These are phyloP conservation scores for Diabrotica balteata DNA, from an alignment of 2,888 invertebrate species.

Conservation along the genomic window DNA sequence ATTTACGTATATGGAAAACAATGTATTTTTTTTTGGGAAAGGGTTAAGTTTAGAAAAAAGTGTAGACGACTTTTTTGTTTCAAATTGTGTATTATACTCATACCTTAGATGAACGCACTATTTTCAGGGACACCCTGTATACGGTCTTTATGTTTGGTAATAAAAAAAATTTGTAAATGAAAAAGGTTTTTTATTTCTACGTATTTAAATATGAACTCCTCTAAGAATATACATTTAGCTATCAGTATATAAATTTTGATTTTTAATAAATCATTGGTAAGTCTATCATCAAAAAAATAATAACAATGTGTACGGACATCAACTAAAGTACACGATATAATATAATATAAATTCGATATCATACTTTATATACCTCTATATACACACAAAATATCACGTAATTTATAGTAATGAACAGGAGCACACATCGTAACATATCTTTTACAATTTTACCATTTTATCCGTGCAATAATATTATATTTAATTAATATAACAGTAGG, in stretches of 20 bases:
- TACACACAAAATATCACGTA: slow-evolving; percentile 29
- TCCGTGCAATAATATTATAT: too few species aligned
- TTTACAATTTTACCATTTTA: too few species aligned
- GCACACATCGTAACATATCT: neutral
- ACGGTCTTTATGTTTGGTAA: too few species aligned
- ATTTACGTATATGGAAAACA: too few species aligned
- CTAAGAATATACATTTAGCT: slow-evolving; percentile 21
- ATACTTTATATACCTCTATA: slow-evolving; percentile 14
- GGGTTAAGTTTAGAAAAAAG: too few species aligned
- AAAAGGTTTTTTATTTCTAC: slow-evolving; percentile 13
- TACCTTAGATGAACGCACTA: too few species aligned
- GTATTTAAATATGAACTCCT: slow-evolving; percentile 21
- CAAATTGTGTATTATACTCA: too few species aligned
- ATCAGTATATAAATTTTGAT: slow-evolving; percentile 24
- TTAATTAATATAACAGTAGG: too few species aligned
- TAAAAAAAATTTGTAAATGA: slow-evolving; percentile 1
- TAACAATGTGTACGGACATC: slow-evolving; percentile 14
- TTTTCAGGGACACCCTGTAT: too few species aligned
- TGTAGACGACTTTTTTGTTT: too few species aligned
- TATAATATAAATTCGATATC: slow-evolving; percentile 23
- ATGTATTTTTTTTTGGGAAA: too few species aligned
- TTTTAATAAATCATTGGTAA: slow-evolving; percentile 20
- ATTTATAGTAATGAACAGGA: slow-evolving; percentile 27
- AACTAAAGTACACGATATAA: slow-evolving; percentile 11
- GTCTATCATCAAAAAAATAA: slow-evolving; percentile 8